A percentile compares a stretch with the other conserved stretches of the same genome.
These are phyloP conservation scores for Lates calcarifer DNA, from an alignment of 2,113 vertebrate species.

Conservation along the genomic window DNA sequence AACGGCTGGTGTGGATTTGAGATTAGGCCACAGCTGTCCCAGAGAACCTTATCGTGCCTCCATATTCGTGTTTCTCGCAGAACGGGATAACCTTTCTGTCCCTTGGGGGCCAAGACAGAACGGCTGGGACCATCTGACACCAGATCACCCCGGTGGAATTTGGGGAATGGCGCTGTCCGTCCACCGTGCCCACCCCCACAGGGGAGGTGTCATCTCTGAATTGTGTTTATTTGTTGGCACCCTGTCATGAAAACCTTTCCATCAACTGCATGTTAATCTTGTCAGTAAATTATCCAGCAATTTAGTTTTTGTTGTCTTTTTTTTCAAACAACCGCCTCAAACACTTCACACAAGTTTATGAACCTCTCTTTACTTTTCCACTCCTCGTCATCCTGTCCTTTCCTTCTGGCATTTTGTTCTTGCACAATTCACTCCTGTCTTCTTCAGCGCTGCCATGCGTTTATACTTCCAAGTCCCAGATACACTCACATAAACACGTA, in stretches of 20 bases:
- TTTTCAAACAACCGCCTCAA: conserved; percentile 45
- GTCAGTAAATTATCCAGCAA: conserved; percentile 85
- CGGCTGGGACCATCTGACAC: conserved; percentile 79
- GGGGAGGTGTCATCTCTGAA: conserved; percentile 86
- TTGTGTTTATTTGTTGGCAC: conserved; percentile 98
- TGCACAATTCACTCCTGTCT: background rate
- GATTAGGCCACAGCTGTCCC: conserved; percentile 82
- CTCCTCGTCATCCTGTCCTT: conserved; percentile 25
- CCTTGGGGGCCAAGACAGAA: conserved; percentile 59
- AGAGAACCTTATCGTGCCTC: conserved; percentile 68
- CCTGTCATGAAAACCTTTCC: conserved; percentile 91
- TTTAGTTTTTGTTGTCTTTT: conserved; percentile 76
- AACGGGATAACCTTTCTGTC: conserved; percentile 78
- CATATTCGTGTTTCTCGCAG: conserved; percentile 74
- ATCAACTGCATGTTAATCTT: conserved; percentile 96
- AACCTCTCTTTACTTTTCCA: conserved; percentile 50
- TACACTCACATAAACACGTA: conserved; percentile 66
- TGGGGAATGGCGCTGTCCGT: conserved; percentile 78
- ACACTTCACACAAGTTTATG: conserved; percentile 77
- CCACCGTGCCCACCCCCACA: conserved; percentile 44
- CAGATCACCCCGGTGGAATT: conserved; percentile 84
- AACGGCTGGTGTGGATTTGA: conserved; percentile 75
- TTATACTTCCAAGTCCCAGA: conserved; percentile 49
- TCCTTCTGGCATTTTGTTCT: conserved; percentile 11
- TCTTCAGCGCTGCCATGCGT: background rate